These are phyloP conservation scores for Panthera uncia DNA, from an alignment of 2,113 vertebrate species.

Conservation along the genomic window DNA sequence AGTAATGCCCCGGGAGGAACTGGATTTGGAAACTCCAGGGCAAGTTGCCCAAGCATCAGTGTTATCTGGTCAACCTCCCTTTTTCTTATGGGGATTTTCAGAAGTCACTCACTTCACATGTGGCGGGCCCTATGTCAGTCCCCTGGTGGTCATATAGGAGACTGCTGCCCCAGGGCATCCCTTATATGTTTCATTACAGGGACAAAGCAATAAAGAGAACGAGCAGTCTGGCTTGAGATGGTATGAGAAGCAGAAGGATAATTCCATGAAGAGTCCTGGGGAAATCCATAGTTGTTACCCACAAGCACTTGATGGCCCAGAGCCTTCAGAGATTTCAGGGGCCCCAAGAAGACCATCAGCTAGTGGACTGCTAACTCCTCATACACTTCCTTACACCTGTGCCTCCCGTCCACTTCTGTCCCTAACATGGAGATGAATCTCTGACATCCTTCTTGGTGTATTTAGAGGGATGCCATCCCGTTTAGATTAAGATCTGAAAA, in stretches of 20 bases:
- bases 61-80: background rate
- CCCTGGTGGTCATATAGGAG: background rate
- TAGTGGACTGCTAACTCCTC: background rate
- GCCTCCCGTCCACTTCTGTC: background rate
- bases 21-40: background rate
- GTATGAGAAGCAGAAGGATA: background rate
- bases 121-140: background rate
- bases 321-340: background rate
- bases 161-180: background rate
- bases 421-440: background rate
- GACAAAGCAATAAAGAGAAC: background rate
- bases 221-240: background rate
- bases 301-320: background rate
- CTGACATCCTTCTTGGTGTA: background rate
- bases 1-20: background rate
- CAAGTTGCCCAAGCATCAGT: background rate
- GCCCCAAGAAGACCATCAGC: background rate
- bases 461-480: background rate
- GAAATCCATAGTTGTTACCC: background rate
- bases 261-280: background rate
- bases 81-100: background rate
- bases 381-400: background rate
- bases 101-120: background rate
- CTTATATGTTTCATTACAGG: background rate
- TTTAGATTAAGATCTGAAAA: background rate